phyloP scores from a whole-genome alignment of 2,797 vertebrate species.

The Nothura maculosa region DNA sequence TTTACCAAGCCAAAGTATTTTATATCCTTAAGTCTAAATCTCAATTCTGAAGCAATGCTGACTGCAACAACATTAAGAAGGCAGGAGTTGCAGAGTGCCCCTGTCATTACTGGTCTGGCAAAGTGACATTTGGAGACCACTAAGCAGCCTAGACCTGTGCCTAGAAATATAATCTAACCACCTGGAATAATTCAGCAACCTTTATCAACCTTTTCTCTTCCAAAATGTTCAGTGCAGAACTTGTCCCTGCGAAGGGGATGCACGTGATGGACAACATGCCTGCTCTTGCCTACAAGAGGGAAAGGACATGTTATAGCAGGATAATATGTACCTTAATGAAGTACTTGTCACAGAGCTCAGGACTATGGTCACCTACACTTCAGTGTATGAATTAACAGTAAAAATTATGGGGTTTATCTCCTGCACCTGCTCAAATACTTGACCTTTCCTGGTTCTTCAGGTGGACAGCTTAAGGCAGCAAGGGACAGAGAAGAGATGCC shows the following conservation, averaged over 20 bases:
- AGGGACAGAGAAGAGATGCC: not conserved
- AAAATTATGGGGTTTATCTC: not conserved
- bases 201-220: not conserved
- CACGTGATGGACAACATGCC: not conserved
- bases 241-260: not conserved
- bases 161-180: constrained; percentile 33
- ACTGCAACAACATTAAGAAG: not conserved
- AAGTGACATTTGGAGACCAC: not conserved
- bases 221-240: not conserved
- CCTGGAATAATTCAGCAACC: constrained; percentile 33
- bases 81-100: not conserved
- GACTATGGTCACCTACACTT: not conserved
- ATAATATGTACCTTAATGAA: not conserved
- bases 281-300: not conserved
- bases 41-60: not conserved
- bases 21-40: not conserved
- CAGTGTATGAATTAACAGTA: not conserved
- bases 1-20: not conserved
- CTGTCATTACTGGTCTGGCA: constrained; percentile 13
- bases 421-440: not conserved
- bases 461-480: not conserved
- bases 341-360: accelerated
- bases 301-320: not conserved
- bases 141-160: constrained; percentile 20
- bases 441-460: not conserved